phyloP scores from a whole-genome alignment of 2,888 invertebrate species.

The Harmothoe impar region DNA sequence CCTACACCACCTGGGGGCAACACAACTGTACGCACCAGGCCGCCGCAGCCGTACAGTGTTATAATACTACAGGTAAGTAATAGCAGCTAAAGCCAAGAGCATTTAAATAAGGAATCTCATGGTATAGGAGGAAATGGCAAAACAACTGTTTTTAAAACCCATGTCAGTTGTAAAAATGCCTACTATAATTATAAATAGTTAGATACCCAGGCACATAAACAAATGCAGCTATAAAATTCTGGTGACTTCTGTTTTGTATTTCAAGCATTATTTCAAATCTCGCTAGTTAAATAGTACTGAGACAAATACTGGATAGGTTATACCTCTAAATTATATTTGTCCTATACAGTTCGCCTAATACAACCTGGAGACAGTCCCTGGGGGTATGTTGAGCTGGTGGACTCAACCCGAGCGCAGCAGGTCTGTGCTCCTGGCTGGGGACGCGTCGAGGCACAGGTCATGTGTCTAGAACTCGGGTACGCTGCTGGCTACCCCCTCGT shows the following conservation, averaged over 20 bases:
- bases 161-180: too few relatives aligned
- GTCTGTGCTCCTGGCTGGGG: not conserved
- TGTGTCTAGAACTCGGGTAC: constrained; percentile 24
- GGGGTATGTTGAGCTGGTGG: constrained; percentile 1
- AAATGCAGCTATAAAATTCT: too few relatives aligned
- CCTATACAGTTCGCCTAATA: not conserved
- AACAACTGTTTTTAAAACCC: too few relatives aligned
- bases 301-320: too few relatives aligned
- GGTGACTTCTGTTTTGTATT: too few relatives aligned
- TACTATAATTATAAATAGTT: too few relatives aligned
- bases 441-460: not conserved
- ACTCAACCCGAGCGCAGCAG: not conserved
- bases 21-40: not conserved
- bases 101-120: not conserved
- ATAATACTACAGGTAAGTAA: not conserved
- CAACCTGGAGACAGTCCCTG: not conserved
- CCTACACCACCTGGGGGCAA: not conserved
- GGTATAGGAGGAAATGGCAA: too few relatives aligned
- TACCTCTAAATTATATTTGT: too few relatives aligned
- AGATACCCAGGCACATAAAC: too few relatives aligned
- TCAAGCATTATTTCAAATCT: too few relatives aligned
- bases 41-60: not conserved
- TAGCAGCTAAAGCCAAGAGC: not conserved
- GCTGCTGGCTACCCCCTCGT: not conserved
- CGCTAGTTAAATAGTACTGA: too few relatives aligned